Conservation (phyloP, 2,888 invertebrate species). For the Agrypnus murinus region DNA sequence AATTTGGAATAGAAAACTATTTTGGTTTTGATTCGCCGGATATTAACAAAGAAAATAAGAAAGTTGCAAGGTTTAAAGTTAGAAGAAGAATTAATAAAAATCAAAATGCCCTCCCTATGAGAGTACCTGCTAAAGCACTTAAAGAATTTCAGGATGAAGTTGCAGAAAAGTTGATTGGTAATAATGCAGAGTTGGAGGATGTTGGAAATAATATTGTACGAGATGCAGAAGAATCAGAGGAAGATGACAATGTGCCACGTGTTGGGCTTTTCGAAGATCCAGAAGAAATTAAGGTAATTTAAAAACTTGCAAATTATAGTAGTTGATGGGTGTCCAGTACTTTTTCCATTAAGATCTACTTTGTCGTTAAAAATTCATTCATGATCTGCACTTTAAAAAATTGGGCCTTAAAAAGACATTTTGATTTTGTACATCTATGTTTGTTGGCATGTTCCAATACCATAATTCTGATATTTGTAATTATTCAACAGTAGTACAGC, state of each 20-base stretch:
- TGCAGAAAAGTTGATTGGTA: slow-evolving; percentile 8
- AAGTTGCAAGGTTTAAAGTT: background rate
- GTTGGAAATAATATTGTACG: slow-evolving; percentile 8
- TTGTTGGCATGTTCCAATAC: too few species aligned
- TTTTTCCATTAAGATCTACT: too few species aligned
- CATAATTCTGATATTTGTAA: too few species aligned
- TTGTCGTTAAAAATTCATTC: too few species aligned
- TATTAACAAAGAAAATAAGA: slow-evolving; percentile 33
- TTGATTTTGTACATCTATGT: too few species aligned
- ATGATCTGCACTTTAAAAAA: too few species aligned
- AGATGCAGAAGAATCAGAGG: too few species aligned
- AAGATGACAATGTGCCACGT: slow-evolving; percentile 11
- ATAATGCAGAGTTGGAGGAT: slow-evolving; percentile 5
- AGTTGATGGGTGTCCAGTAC: too few species aligned
- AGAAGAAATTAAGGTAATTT: slow-evolving; percentile 22
- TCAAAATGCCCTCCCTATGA: slow-evolving; percentile 27
- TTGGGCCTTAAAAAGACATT: too few species aligned
- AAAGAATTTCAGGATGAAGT: slow-evolving; percentile 34
- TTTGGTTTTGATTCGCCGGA: slow-evolving; percentile 46
- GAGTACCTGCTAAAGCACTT: slow-evolving; percentile 37
- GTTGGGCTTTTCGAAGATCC: slow-evolving; percentile 50
- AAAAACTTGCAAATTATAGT: too few species aligned
- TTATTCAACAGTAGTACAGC: too few species aligned
- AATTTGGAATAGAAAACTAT: slow-evolving; percentile 29
- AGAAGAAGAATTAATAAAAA: slow-evolving; percentile 6